These are phyloP conservation scores for Anhinga rufa DNA, from an alignment of 2,113 vertebrate species.

Conservation along the genomic window DNA sequence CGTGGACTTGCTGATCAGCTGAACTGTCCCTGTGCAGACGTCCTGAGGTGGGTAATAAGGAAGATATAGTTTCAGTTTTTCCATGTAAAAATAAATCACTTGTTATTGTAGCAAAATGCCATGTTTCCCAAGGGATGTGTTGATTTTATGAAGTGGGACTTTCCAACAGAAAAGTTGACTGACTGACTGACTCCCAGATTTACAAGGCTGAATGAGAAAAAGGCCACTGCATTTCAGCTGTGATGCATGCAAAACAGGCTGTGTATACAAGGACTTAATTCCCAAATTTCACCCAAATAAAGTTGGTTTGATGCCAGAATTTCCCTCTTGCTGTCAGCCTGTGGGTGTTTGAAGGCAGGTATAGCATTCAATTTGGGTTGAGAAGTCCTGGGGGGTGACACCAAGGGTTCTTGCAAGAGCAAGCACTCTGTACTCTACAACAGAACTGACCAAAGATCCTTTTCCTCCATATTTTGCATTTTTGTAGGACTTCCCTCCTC, in stretches of 20 bases:
- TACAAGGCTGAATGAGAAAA: not conserved
- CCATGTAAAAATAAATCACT: not conserved
- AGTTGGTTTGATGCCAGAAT: not conserved
- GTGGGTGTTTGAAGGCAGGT: not conserved
- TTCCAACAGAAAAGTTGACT: not conserved
- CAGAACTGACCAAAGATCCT: not conserved
- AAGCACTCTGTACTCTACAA: not conserved
- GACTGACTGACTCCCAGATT: not conserved
- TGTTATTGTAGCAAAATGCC: not conserved
- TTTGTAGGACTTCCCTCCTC: not conserved
- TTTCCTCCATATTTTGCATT: not conserved
- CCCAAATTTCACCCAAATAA: not conserved
- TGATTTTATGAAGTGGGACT: not conserved
- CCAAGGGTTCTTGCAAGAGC: not conserved
- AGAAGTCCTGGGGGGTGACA: not conserved
- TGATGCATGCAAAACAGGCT: not conserved
- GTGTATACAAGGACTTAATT: not conserved
- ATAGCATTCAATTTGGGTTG: fast-evolving
- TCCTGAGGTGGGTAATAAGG: not conserved
- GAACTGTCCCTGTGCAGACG: not conserved
- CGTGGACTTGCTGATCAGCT: not conserved
- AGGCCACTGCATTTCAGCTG: not conserved
- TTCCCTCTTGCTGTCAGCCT: not conserved
- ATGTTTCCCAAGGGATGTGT: not conserved
- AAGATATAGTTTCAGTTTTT: not conserved